Evolutionary conservation across 2,113 vertebrate species (phyloP).

Genomic region (Protobothrops mucrosquamatus): DNA sequence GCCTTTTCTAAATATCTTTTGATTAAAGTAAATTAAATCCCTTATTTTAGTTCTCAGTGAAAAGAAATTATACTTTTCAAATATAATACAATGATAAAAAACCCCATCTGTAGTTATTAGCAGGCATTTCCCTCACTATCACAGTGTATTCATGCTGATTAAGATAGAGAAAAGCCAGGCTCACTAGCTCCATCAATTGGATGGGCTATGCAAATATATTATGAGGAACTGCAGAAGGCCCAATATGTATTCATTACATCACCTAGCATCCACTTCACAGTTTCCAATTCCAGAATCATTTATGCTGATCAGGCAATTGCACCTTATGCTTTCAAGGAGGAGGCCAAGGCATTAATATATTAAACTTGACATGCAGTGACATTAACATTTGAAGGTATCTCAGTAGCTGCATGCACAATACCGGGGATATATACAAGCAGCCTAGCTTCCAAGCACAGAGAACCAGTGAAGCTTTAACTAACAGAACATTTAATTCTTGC

Average conservation of each 20-base stretch:
- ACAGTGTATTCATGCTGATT: neutral
- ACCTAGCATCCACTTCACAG: neutral
- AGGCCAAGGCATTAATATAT: slow-evolving; percentile 20
- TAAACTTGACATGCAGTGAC: neutral
- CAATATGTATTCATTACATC: neutral
- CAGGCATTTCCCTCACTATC: neutral
- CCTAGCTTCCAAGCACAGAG: slow-evolving; percentile 56
- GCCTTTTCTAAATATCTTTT: neutral
- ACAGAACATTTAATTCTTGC: slow-evolving; percentile 67
- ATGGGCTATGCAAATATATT: neutral
- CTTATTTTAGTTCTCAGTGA: neutral
- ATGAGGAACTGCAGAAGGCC: neutral
- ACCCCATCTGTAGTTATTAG: neutral
- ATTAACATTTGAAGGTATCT: neutral
- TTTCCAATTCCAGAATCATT: slow-evolving; percentile 45
- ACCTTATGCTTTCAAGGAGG: slow-evolving; percentile 27
- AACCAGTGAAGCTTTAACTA: slow-evolving; percentile 59
- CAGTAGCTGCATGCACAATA: slow-evolving; percentile 29
- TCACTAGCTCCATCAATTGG: neutral
- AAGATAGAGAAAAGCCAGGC: neutral
- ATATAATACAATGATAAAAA: neutral
- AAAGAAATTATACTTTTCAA: neutral
- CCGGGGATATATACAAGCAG: slow-evolving; percentile 63
- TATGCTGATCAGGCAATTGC: slow-evolving; percentile 18
- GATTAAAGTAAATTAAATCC: neutral